Evolutionary conservation across 2,888 invertebrate species (phyloP).

Genomic region (Phaonia tiefii): DNA sequence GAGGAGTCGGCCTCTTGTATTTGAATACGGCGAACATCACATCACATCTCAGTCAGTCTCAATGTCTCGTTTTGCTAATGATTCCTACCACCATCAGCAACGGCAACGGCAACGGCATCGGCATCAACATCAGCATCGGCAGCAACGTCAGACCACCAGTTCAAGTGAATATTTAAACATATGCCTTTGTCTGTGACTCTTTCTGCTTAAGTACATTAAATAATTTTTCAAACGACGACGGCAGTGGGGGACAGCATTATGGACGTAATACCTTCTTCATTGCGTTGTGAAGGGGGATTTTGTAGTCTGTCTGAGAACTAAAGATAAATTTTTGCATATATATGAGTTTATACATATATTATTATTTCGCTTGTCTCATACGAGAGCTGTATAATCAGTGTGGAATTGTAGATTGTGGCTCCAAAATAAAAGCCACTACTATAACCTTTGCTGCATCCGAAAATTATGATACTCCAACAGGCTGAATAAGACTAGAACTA

Average conservation of each 20-base stretch:
- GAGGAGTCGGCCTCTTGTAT: conserved; percentile 17
- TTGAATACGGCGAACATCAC: conserved; percentile 4
- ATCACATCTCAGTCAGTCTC: conserved; percentile 21
- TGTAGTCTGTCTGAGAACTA: conserved; percentile 11
- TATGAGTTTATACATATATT: not conserved
- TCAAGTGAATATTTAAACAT: conserved; percentile 52
- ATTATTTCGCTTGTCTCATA: not conserved
- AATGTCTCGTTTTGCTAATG: conserved; percentile 27
- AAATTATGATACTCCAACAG: no score
- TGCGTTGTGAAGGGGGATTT: not conserved
- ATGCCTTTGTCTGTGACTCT: conserved; percentile 47
- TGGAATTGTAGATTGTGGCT: no score
- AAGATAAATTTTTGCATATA: conserved; percentile 59
- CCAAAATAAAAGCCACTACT: no score
- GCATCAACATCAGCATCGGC: no score
- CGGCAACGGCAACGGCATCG: no score
- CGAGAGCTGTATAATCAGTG: not conserved
- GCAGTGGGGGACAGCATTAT: not conserved
- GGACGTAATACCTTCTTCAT: not conserved
- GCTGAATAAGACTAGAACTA: no score
- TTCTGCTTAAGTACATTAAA: conserved; percentile 57
- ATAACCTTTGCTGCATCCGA: no score
- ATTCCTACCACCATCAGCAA: conserved; percentile 32
- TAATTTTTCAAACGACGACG: conserved; percentile 53
- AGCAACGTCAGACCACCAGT: conserved; percentile 30